Percentiles rank a stretch among this genome's conserved stretches.
phyloP scores from a whole-genome alignment of 2,888 invertebrate genomes.

The Rhogogaster chlorosoma region DNA sequence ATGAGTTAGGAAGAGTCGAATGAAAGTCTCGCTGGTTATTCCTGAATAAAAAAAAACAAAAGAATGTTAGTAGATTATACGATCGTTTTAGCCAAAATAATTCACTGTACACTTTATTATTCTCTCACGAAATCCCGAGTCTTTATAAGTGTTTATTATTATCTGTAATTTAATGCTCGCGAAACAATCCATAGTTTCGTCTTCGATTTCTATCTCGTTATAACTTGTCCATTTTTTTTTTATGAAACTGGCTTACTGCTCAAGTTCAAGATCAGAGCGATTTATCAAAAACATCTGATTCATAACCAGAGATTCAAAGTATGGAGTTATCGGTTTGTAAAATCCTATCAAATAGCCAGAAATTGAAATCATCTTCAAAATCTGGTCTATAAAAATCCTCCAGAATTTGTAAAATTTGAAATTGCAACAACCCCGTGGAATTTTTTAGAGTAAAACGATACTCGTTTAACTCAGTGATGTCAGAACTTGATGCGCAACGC shows the following conservation, averaged over 20 bases:
- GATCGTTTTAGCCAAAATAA: constrained; percentile 62
- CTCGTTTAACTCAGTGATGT: background rate
- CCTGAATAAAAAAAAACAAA: constrained; percentile 67
- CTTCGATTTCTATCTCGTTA: background rate
- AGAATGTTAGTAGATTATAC: constrained; percentile 64
- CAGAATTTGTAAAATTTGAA: background rate
- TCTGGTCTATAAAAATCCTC: background rate
- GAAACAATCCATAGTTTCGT: background rate
- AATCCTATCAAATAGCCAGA: background rate
- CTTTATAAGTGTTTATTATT: constrained; percentile 2
- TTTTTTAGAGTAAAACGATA: background rate
- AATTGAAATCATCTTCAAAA: background rate
- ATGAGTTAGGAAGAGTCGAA: constrained; percentile 62
- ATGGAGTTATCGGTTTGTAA: background rate
- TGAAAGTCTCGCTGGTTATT: constrained; percentile 62
- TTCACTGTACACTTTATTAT: constrained; percentile 37
- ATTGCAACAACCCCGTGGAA: background rate
- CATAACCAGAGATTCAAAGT: background rate
- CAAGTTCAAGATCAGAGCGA: background rate
- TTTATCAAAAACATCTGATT: background rate
- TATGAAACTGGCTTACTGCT: background rate
- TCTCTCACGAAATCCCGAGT: constrained; percentile 40
- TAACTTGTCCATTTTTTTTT: background rate
- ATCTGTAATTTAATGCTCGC: background rate
- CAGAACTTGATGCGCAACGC: background rate